Evolutionary conservation across 2,113 vertebrate genomes (phyloP).

Genomic region (Cnemophilus loriae): DNA sequence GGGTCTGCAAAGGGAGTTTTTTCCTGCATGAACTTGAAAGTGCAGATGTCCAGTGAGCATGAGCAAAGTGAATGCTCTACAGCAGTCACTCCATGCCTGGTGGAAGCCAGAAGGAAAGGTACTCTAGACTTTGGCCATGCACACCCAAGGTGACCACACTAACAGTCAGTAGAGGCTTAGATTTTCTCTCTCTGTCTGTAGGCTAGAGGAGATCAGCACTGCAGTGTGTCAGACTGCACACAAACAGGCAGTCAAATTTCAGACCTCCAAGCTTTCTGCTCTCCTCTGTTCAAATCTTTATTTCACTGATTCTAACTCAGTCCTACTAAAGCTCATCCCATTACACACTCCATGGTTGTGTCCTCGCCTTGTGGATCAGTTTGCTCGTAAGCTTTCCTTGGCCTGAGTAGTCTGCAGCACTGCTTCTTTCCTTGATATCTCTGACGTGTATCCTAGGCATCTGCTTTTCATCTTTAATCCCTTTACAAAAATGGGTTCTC

Average conservation of each 20-base stretch:
- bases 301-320: neutral
- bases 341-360: neutral
- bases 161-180: neutral
- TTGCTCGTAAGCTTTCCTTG: conserved; percentile 21
- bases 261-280: neutral
- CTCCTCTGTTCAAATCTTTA: neutral
- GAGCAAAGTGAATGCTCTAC: neutral
- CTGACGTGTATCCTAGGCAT: conserved; percentile 10
- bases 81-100: neutral
- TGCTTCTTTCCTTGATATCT: conserved; percentile 4
- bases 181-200: neutral
- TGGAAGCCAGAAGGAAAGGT: neutral
- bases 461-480: conserved; percentile 27
- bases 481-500: conserved; percentile 33
- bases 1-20: neutral
- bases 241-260: neutral
- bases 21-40: neutral
- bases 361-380: neutral
- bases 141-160: neutral
- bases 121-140: neutral
- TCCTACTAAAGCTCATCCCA: neutral
- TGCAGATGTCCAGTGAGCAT: neutral
- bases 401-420: neutral
- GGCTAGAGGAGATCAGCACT: neutral
- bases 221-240: neutral